Evolutionary conservation across 2,888 invertebrate species (phyloP).

Genomic region (Drosophila recens): DNA sequence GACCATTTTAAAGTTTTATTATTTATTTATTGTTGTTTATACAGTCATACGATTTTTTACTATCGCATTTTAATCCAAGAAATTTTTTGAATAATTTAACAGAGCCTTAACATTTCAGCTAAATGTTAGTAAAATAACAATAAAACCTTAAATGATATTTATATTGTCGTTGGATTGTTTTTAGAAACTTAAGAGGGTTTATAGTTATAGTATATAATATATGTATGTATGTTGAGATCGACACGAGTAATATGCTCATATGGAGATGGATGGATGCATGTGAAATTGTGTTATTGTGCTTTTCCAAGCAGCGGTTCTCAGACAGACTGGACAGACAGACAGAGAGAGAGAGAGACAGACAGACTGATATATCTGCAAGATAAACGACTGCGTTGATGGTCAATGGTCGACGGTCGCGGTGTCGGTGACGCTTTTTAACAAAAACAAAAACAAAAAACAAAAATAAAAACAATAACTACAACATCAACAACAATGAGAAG

Average conservation of each 20-base stretch:
- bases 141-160: neutral
- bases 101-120: neutral
- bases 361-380: slow-evolving; percentile 65
- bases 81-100: neutral
- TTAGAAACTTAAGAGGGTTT: neutral
- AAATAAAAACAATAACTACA: slow-evolving; percentile 28
- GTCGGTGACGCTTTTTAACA: slow-evolving; percentile 46
- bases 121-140: neutral
- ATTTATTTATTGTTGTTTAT: no score
- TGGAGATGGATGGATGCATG: slow-evolving; percentile 33
- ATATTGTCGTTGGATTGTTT: neutral
- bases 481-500: slow-evolving; percentile 18
- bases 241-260: slow-evolving; percentile 3
- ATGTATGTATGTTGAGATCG: neutral
- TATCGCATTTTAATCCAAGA: no score
- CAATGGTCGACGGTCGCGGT: slow-evolving; percentile 30
- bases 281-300: slow-evolving; percentile 50
- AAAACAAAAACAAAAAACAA: slow-evolving; percentile 16
- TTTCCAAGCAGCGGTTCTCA: slow-evolving; percentile 49
- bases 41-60: no score
- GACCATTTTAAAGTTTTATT: no score
- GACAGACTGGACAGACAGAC: slow-evolving; percentile 30
- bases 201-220: neutral
- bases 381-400: slow-evolving; percentile 66
- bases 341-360: slow-evolving; percentile 17